Base-by-base conservation (phyloP, 2,888 invertebrate genomes). In the Iselma pallidipennis region DNA sequence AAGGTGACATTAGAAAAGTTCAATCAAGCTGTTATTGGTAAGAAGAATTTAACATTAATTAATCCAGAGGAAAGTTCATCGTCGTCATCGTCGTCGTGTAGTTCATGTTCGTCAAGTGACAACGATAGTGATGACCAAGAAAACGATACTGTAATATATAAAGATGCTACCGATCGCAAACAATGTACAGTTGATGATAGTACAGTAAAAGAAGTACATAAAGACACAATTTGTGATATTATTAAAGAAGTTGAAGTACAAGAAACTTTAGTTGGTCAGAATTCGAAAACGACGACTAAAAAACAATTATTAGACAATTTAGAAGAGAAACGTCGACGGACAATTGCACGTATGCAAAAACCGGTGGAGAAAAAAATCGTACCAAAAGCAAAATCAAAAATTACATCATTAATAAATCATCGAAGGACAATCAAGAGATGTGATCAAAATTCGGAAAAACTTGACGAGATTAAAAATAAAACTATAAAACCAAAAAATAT, bases 41-140 rank as follows among this genome's bases (percentile, higher is more conserved):
- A 76, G 55, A 80, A 80, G 61, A 78, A 80, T 69, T 69, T 80
- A 55, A 76, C 63, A 61, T 64, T 80, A 55, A 66, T 80, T 37
- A 69, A 71, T 33, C 31, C 33, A 7, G n/a, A 29, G 10, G 19
- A 12, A n/a, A 26, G n/a, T n/a, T n/a, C 50, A 57, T 42, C 49
- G 29, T 31, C 54, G 21, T 12, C 49, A 19, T 48, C 55, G 23
- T 33, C 64, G 10, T 61, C 57, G 29, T 57, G 57, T 57, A 63
- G 64, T n/a, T 57, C 57, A 9, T 53, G 14, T 25, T 61, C 62
- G 9, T 37, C 52, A 12, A 63, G 60, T 51, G 57, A 48, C 49
- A 53, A 50, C 9, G 59, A 59, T 4, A 16, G 16, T 12, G 60
- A 59, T 19, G 64, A 67, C 26, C 53, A 57, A 31, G 63, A 37